Evolutionary conservation across 2,888 invertebrate species (phyloP), one percentile per base, ranked within the genome.

Genomic region (Cephus pulcher): DNA sequence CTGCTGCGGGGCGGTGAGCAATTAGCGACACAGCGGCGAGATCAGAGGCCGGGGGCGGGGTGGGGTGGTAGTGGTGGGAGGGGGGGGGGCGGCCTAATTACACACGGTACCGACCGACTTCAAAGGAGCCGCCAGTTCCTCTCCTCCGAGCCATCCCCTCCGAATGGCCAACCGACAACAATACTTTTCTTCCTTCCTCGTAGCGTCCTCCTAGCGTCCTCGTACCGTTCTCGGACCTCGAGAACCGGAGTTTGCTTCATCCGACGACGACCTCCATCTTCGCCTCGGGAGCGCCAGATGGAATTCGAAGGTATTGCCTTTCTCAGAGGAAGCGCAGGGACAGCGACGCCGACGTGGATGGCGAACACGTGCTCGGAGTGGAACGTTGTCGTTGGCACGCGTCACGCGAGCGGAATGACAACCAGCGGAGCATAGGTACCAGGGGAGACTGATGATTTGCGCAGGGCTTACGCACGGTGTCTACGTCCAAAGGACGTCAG

Each of bases 21-120:
- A 89, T 89, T 89, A 89, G 89, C 89, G 89, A 89, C 89, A 89
- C 89, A 89, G 89, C 88, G 89, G 89, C 89, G 84, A 89, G 89
- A 89, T 89, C 89, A 89, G 89, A 89, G 89, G 85, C 88, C 83
- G 86, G 85, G 88, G 88, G 87, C 87, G 87, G 87, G 88, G 89
- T 88, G 89, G 89, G 56, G 56, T 23, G 56, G 56, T 2, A 56
- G 56, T 9, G 56, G 56, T 9, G 56, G 56, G 9, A 89, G 89
- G 88, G 86, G 0, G 34, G 34, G 34, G 34, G 34, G 34, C 89
- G 88, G 89, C 89, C 89, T 89, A 89, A 89, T 89, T 89, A 89
- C 89, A 89, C 89, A 89, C 89, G 88, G 89, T 89, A 89, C 89
- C 89, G 89, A 88, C 89, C 88, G 89, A 89, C 89, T 88, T 89